phyloP scores from a whole-genome alignment of 2,888 invertebrate species.

The Lycocerus yunnanus region DNA sequence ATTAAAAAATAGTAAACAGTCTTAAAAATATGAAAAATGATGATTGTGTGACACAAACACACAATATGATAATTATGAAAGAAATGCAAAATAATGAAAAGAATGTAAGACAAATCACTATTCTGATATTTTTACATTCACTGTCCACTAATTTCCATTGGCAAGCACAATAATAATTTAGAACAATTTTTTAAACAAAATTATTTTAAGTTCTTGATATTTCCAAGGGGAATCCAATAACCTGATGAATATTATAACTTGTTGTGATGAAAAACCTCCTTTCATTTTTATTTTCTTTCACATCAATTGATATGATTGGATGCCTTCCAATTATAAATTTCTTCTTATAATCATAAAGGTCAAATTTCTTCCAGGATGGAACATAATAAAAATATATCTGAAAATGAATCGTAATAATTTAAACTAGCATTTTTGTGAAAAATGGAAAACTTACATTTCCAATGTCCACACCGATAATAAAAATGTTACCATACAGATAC shows the following conservation, averaged over 20 bases:
- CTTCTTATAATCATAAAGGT: slow-evolving; percentile 48
- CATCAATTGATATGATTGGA: slow-evolving; percentile 51
- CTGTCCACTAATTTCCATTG: background rate
- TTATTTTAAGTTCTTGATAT: background rate
- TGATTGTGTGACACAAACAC: no score
- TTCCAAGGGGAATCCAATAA: slow-evolving; percentile 26
- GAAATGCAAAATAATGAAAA: background rate
- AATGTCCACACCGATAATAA: slow-evolving; percentile 49
- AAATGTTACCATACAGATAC: slow-evolving; percentile 52
- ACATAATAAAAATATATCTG: slow-evolving; percentile 53
- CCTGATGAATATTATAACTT: slow-evolving; percentile 49
- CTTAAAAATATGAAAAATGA: background rate
- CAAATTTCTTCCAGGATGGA: slow-evolving; percentile 51
- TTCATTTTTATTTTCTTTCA: slow-evolving; percentile 45
- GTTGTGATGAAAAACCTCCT: slow-evolving; percentile 51
- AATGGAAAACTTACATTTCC: slow-evolving; percentile 47
- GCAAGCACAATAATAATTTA: background rate
- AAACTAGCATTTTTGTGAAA: background rate
- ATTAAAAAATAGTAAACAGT: background rate
- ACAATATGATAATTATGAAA: background rate
- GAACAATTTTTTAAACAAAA: background rate
- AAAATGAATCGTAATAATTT: slow-evolving; percentile 9
- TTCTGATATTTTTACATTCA: background rate
- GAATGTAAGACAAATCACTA: background rate
- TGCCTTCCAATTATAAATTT: slow-evolving; percentile 49